Conservation (phyloP, 2,797 vertebrate species). For the Trachops cirrhosus region DNA sequence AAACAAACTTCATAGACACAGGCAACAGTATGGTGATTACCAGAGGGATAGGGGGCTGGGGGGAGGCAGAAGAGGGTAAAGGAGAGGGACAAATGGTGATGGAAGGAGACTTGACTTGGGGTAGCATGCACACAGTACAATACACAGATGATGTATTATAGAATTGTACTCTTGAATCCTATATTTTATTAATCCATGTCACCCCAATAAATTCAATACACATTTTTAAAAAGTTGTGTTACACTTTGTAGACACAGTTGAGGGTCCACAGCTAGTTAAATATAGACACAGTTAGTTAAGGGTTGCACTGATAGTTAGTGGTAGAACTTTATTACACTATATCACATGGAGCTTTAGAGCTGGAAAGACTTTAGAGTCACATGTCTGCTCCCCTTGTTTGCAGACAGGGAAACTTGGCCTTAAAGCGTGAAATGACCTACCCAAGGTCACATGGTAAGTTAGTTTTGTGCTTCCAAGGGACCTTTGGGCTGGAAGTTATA, state of each 20-base stretch:
- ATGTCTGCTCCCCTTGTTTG: neutral
- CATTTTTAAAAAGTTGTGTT: no score
- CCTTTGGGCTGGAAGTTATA: neutral
- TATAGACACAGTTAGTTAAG: neutral
- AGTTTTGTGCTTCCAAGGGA: slow-evolving; percentile 30
- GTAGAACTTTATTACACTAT: neutral
- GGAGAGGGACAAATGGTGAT: neutral
- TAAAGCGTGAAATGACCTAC: neutral
- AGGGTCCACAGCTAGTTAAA: neutral
- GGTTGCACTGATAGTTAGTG: neutral
- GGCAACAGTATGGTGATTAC: neutral
- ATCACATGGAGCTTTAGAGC: neutral
- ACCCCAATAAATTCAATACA: neutral
- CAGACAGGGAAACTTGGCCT: neutral
- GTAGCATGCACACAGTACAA: neutral
- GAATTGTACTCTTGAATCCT: neutral
- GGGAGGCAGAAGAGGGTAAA: neutral
- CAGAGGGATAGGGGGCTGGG: neutral
- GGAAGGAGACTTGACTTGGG: neutral
- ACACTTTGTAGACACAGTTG: neutral
- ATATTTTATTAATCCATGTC: neutral
- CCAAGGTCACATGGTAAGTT: neutral
- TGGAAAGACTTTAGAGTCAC: neutral
- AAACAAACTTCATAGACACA: neutral
- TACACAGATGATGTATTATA: neutral